Conservation (phyloP, 2,797 vertebrate species). For the Eospalax fontanierii region DNA sequence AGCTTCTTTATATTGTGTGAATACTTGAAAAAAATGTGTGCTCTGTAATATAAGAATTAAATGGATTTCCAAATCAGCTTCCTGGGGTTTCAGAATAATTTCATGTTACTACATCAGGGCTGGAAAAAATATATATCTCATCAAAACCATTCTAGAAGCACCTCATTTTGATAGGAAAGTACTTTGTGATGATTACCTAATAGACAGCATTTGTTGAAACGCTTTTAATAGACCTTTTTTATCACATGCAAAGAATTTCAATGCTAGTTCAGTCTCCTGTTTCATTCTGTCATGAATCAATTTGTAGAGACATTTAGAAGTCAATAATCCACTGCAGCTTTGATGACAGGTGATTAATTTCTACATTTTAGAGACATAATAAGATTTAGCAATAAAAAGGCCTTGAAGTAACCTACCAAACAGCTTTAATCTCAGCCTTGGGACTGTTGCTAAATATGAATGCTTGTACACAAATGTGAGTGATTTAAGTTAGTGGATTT, state of each 20-base stretch:
- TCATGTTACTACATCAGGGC: constrained; percentile 80
- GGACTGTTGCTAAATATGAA: constrained; percentile 92
- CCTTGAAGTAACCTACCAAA: constrained; percentile 93
- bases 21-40: constrained; percentile 70
- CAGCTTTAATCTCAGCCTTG: constrained; percentile 93
- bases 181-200: constrained; percentile 92
- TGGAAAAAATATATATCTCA: constrained; percentile 84
- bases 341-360: constrained; percentile 94
- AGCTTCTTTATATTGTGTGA: constrained; percentile 68
- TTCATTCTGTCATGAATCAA: constrained; percentile 93
- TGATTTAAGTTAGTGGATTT: constrained; percentile 91
- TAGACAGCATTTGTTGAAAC: constrained; percentile 90
- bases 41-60: constrained; percentile 84
- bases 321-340: constrained; percentile 93
- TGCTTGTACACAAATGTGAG: constrained; percentile 90
- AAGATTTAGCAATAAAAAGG: constrained; percentile 93
- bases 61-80: constrained; percentile 85
- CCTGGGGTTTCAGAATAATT: constrained; percentile 86
- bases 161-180: constrained; percentile 90
- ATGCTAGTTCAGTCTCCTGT: constrained; percentile 90
- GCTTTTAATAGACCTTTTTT: constrained; percentile 91
- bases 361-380: constrained; percentile 94
- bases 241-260: constrained; percentile 91
- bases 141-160: constrained; percentile 88
- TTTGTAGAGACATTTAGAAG: constrained; percentile 93